phyloP scores from a whole-genome alignment of 2,888 invertebrate species.

The Clivina fossor region DNA sequence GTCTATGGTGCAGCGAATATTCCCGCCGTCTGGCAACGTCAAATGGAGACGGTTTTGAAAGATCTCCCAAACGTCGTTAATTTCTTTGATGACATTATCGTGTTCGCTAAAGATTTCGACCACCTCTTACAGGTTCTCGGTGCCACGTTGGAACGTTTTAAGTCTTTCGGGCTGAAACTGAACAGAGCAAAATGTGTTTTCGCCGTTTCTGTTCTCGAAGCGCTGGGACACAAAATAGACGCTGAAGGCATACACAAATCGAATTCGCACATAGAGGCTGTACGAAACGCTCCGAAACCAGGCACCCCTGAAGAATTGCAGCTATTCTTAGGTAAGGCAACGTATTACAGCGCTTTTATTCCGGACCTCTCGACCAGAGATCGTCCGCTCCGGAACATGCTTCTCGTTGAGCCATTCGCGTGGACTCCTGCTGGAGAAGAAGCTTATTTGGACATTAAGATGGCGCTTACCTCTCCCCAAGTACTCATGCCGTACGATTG shows the following conservation, averaged over 20 bases:
- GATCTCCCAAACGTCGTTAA: constrained; percentile 8
- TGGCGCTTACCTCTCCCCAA: constrained; percentile 11
- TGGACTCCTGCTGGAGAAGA: constrained; percentile 30
- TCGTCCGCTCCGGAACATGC: constrained; percentile 31
- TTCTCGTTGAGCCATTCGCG: constrained; percentile 9
- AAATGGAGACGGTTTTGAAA: constrained; percentile 25
- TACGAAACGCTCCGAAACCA: constrained; percentile 36
- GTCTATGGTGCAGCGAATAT: constrained; percentile 28
- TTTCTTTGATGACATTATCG: constrained; percentile 5
- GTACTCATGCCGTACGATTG: constrained; percentile 4
- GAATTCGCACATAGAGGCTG: constrained; percentile 31
- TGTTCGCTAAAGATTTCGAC: constrained; percentile 19
- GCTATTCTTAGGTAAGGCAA: constrained; percentile 34
- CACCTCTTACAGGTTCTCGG: constrained; percentile 7
- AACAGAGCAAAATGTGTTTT: constrained; percentile 30
- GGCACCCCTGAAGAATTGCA: constrained; percentile 24
- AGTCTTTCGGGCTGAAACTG: constrained; percentile 26
- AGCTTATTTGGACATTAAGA: constrained; percentile 29
- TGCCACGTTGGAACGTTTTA: constrained; percentile 22
- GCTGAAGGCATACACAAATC: constrained; percentile 21
- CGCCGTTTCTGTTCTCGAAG: constrained; percentile 17
- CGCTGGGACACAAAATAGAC: constrained; percentile 35
- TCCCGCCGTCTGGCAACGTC: constrained; percentile 28
- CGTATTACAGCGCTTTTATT: constrained; percentile 35
- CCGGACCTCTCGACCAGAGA: constrained; percentile 32